A percentile compares a stretch with the other conserved stretches of the same genome.
Evolutionary conservation across 2,113 vertebrate species (phyloP).

Genomic region (Cnemophilus loriae): DNA sequence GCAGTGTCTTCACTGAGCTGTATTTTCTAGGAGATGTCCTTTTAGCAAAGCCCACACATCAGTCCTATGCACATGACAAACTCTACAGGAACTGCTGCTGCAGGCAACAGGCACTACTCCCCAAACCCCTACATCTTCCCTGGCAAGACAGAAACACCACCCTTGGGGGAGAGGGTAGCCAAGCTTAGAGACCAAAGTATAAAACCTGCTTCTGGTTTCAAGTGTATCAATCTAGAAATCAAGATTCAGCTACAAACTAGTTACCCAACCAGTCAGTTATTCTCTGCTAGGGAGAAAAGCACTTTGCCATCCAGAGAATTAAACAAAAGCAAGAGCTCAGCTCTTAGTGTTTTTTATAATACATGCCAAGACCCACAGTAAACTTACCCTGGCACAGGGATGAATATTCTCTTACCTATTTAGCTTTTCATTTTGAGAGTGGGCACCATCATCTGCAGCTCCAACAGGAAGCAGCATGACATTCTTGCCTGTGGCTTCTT

Average conservation of each 20-base stretch:
- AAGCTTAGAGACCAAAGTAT: neutral
- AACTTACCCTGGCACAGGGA: neutral
- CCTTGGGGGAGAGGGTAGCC: neutral
- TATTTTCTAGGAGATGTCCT: neutral
- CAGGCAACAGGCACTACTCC: neutral
- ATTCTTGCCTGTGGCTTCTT: slow-evolving; percentile 93
- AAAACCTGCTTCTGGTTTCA: neutral
- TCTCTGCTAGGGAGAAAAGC: neutral
- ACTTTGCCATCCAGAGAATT: neutral
- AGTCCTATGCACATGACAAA: neutral
- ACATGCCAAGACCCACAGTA: neutral
- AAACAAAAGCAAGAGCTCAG: neutral
- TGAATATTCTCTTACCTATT: slow-evolving; percentile 80
- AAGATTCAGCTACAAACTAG: neutral
- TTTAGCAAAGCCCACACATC: neutral
- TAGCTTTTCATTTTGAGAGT: slow-evolving; percentile 97
- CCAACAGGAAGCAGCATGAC: slow-evolving; percentile 95
- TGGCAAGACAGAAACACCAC: neutral
- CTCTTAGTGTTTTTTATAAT: neutral
- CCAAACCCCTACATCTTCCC: neutral
- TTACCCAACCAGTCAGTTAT: neutral
- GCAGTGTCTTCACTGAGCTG: neutral
- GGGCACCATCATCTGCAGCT: slow-evolving; percentile 91
- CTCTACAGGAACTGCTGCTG: neutral
- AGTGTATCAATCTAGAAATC: neutral